A percentile compares a stretch with the other conserved stretches of the same genome.
These are phyloP conservation scores for Pygoscelis antarcticus DNA, from an alignment of 2,113 vertebrate species.

Conservation along the genomic window DNA sequence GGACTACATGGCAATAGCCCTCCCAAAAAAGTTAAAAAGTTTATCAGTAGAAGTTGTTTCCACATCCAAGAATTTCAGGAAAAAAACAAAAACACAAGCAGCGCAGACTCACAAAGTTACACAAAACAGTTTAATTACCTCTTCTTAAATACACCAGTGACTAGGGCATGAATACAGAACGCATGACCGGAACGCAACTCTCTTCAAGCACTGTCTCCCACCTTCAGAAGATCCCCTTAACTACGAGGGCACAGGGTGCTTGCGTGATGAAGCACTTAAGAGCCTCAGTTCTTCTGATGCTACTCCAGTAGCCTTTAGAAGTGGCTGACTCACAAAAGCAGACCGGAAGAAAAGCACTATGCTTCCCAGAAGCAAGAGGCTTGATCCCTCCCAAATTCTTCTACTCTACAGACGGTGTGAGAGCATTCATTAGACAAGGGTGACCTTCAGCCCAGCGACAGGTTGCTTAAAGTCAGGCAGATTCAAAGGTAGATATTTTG, in stretches of 20 bases:
- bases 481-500: not conserved
- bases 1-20: not conserved
- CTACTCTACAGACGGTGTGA: not conserved
- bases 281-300: not conserved
- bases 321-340: not conserved
- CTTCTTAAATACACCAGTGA: not conserved
- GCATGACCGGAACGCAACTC: fast-evolving
- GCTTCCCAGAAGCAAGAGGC: not conserved
- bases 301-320: not conserved
- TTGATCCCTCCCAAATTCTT: not conserved
- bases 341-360: not conserved
- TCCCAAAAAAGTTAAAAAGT: not conserved
- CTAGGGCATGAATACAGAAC: not conserved
- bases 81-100: not conserved
- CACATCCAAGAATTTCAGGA: not conserved
- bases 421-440: not conserved
- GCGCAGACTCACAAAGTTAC: not conserved
- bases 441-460: not conserved
- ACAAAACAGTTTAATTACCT: not conserved
- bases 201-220: not conserved
- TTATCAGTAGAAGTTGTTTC: not conserved
- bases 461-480: not conserved
- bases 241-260: not conserved
- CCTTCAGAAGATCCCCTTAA: not conserved
- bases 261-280: fast-evolving